Conservation (phyloP, 1,140 invertebrate genomes). For the Hypothenemus hampei region DNA sequence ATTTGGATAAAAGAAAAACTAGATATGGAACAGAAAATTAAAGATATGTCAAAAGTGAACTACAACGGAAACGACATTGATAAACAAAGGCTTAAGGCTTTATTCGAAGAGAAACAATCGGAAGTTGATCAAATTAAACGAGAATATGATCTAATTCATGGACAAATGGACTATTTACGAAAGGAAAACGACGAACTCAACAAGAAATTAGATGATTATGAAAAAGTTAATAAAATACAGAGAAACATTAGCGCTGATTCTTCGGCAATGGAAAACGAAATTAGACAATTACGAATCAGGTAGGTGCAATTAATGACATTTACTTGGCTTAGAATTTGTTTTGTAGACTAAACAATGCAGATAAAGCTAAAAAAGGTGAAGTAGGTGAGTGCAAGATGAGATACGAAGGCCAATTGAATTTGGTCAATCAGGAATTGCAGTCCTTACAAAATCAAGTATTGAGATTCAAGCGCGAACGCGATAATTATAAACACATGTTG, state of each 20-base stretch:
- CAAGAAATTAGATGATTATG: conserved; percentile 78
- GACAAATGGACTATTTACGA: conserved; percentile 64
- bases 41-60: conserved; percentile 58
- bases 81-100: conserved; percentile 59
- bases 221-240: conserved; percentile 77
- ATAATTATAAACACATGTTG: conserved; percentile 87
- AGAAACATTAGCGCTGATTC: conserved; percentile 70
- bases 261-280: conserved; percentile 66
- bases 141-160: conserved; percentile 64
- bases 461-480: conserved; percentile 81
- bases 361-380: conserved; percentile 79
- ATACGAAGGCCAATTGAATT: conserved; percentile 81
- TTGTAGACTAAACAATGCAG: conserved; percentile 63
- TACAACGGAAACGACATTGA: conserved; percentile 58
- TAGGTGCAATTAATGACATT: conserved; percentile 35
- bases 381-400: conserved; percentile 79
- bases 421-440: conserved; percentile 81
- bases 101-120: conserved; percentile 67
- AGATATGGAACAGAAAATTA: conserved; percentile 59
- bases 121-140: conserved; percentile 69
- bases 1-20: conserved; percentile 72
- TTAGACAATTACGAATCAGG: conserved; percentile 64
- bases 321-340: conserved; percentile 4
- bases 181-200: conserved; percentile 77
- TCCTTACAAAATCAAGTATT: conserved; percentile 72